Evolutionary conservation across 2,888 invertebrate species (phyloP).

Genomic region (Pegoplata infirma): DNA sequence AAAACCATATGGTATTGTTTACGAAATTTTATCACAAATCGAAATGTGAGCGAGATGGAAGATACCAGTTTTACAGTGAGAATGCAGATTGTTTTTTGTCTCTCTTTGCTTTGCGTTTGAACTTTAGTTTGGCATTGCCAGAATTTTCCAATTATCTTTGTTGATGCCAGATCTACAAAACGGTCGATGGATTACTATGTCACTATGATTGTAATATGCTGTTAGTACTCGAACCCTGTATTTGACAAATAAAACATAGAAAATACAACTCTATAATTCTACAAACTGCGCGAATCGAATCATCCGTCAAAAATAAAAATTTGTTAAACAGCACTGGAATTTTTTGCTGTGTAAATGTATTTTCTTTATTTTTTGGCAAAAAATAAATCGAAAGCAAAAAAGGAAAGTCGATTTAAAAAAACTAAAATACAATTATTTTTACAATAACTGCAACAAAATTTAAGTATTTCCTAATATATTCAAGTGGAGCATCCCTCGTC

Average conservation of each 20-base stretch:
- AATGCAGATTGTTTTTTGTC: too few relatives aligned
- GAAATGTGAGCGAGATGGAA: too few relatives aligned
- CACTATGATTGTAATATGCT: too few relatives aligned
- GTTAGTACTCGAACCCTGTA: too few relatives aligned
- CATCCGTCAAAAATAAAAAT: conserved; percentile 29
- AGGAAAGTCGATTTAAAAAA: conserved; percentile 26
- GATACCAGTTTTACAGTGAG: too few relatives aligned
- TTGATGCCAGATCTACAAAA: too few relatives aligned
- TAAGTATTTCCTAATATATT: not conserved
- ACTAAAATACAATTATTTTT: not conserved
- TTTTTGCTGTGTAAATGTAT: conserved; percentile 58
- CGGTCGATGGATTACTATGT: too few relatives aligned
- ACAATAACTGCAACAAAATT: conserved; percentile 12
- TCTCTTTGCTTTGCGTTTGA: too few relatives aligned
- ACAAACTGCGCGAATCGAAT: not conserved
- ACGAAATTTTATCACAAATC: too few relatives aligned
- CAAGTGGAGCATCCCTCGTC: not conserved
- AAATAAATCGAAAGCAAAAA: conserved; percentile 43
- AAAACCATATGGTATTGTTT: too few relatives aligned
- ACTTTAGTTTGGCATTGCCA: too few relatives aligned
- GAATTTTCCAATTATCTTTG: too few relatives aligned
- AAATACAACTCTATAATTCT: conserved; percentile 32
- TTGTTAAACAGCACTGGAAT: conserved; percentile 50
- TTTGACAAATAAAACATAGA: not conserved
- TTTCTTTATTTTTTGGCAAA: conserved; percentile 56